These are phyloP conservation scores for Burhinus bistriatus DNA, from an alignment of 2,113 vertebrate species.

Conservation along the genomic window DNA sequence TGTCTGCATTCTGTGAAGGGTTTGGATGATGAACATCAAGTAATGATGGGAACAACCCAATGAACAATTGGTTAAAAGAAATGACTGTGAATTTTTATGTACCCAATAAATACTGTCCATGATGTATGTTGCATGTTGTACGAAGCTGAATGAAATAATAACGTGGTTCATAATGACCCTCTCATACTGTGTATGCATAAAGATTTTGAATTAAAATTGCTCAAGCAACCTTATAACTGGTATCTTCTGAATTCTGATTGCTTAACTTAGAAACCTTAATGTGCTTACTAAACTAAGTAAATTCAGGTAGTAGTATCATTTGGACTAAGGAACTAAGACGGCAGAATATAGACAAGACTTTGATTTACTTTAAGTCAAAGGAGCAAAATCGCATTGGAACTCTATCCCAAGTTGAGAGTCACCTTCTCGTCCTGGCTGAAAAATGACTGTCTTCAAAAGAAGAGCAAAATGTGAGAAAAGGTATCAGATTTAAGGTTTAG, in stretches of 20 bases:
- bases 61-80: not conserved
- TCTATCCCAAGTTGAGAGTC: not conserved
- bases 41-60: not conserved
- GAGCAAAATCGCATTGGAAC: not conserved
- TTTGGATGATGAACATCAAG: not conserved
- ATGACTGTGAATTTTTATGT: not conserved
- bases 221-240: not conserved
- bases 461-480: not conserved
- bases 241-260: not conserved
- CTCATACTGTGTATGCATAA: not conserved
- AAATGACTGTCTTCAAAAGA: not conserved
- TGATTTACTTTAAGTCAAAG: not conserved
- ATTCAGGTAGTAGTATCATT: not conserved
- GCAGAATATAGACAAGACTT: not conserved
- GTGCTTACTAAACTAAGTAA: not conserved
- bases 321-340: not conserved
- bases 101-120: not conserved
- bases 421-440: not conserved
- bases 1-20: not conserved
- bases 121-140: not conserved
- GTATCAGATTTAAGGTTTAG: not conserved
- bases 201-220: not conserved
- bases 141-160: not conserved
- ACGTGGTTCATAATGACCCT: not conserved
- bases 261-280: not conserved